phyloP scores from a whole-genome alignment of 2,888 invertebrate species.

The Conus canariensis region DNA sequence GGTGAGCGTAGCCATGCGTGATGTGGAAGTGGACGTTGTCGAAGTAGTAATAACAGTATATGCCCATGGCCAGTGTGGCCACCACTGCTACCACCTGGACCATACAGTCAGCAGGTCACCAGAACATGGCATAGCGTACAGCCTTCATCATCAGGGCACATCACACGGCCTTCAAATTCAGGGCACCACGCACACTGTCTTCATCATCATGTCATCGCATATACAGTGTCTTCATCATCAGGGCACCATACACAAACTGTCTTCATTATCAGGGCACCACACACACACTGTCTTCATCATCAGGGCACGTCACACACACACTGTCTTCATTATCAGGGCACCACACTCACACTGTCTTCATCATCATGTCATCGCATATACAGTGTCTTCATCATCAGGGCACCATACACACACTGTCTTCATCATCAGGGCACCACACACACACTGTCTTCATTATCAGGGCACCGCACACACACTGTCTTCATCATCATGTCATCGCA shows the following conservation, averaged over 20 bases:
- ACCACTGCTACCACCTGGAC: constrained; percentile 63
- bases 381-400: no score
- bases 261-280: background rate
- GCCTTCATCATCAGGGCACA: constrained; percentile 15
- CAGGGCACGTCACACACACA: background rate
- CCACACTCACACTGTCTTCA: no score
- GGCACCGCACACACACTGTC: no score
- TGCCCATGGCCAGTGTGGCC: constrained; percentile 65
- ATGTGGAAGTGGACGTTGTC: constrained; percentile 79
- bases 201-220: no score
- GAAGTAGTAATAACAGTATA: constrained; percentile 78
- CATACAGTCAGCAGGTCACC: background rate
- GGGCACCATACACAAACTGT: background rate
- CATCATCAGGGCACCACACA: no score
- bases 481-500: no score
- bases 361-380: no score
- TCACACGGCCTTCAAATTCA: background rate
- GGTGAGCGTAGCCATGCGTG: constrained; percentile 78
- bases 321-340: background rate
- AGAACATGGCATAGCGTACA: background rate
- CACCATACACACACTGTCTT: no score
- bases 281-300: background rate
- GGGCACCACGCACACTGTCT: no score
- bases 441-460: no score
- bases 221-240: background rate